These are phyloP conservation scores for Pipa parva DNA, from an alignment of 2,113 vertebrate species.

Conservation along the genomic window DNA sequence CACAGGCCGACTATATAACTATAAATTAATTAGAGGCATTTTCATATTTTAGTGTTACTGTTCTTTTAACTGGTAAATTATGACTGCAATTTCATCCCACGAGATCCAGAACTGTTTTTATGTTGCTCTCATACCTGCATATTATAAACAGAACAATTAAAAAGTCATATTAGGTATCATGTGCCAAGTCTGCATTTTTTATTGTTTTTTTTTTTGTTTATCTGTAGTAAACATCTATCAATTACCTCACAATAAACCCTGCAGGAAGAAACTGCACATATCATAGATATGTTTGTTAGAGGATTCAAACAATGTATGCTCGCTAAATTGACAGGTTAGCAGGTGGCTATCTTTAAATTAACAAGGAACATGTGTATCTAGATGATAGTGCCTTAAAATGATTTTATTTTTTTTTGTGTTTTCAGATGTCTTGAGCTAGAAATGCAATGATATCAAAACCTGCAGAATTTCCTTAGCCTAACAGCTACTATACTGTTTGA, in stretches of 20 bases:
- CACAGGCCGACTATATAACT: too few species aligned
- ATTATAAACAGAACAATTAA: conserved; percentile 33
- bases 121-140: conserved; percentile 23
- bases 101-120: conserved; percentile 13
- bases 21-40: too few species aligned
- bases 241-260: conserved; percentile 26
- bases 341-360: not conserved
- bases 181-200: conserved; percentile 36
- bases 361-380: not conserved
- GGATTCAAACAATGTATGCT: conserved; percentile 18
- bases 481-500: not conserved
- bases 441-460: too few species aligned
- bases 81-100: not conserved
- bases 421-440: not conserved
- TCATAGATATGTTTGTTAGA: conserved; percentile 12
- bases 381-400: not conserved
- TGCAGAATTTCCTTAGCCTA: too few species aligned
- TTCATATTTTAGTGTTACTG: not conserved
- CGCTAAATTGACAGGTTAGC: conserved; percentile 22
- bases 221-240: conserved; percentile 17
- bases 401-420: not conserved
- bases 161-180: conserved; percentile 19
- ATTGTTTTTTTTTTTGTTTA: conserved; percentile 28
- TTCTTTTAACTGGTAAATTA: not conserved
- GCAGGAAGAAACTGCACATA: conserved; percentile 24